Conservation (phyloP, 1,140 invertebrate species). For the Drosophila suzukii region DNA sequence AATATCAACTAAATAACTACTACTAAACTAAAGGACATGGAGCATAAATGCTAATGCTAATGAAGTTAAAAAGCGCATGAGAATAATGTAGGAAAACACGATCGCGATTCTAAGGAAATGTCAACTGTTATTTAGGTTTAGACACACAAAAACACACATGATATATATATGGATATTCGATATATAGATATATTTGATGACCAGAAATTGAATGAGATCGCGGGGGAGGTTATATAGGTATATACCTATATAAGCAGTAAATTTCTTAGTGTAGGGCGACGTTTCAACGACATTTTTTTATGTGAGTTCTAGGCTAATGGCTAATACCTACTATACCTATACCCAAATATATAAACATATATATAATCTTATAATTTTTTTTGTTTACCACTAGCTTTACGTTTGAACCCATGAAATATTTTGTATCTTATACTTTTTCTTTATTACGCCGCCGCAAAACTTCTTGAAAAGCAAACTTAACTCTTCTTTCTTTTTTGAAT, state of each 20-base stretch:
- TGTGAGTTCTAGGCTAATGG: slow-evolving; percentile 38
- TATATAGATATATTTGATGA: slow-evolving; percentile 11
- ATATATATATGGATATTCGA: slow-evolving; percentile 1
- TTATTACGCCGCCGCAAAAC: slow-evolving; percentile 39
- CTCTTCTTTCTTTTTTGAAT: slow-evolving; percentile 9
- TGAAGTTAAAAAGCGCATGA: slow-evolving; percentile 22
- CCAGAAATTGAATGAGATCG: slow-evolving; percentile 5
- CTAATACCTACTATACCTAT: slow-evolving; percentile 16
- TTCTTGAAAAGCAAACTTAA: slow-evolving; percentile 9
- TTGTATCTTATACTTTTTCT: slow-evolving; percentile 7
- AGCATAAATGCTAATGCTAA: slow-evolving; percentile 1
- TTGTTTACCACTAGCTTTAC: slow-evolving; percentile 18
- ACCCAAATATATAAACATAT: slow-evolving; percentile 22
- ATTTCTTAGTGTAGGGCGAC: slow-evolving; percentile 30
- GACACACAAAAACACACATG: slow-evolving; percentile 4
- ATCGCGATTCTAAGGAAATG: slow-evolving; percentile 30
- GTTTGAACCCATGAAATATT: slow-evolving; percentile 25
- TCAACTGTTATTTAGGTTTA: slow-evolving; percentile 61
- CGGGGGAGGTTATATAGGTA: not conserved
- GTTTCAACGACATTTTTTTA: slow-evolving; percentile 59
- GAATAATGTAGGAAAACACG: slow-evolving; percentile 36
- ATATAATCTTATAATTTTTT: slow-evolving; percentile 15
- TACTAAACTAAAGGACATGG: slow-evolving; percentile 29
- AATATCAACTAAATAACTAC: slow-evolving; percentile 34
- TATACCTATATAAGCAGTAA: not conserved